Evolutionary conservation across 1,140 invertebrate genomes (phyloP).

Genomic region (Laupala kohalensis): DNA sequence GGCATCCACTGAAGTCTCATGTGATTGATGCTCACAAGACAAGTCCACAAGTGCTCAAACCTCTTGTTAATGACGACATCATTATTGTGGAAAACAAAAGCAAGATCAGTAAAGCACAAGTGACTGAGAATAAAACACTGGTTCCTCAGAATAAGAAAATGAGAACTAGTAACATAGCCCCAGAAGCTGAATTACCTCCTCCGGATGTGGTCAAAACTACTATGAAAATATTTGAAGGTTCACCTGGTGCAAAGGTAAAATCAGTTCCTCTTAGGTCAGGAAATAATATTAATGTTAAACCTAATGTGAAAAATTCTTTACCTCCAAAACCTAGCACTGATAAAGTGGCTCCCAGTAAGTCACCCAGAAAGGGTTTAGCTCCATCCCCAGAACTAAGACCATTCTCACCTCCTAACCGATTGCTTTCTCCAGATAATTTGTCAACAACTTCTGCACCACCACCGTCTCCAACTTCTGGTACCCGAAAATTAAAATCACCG

Average conservation of each 20-base stretch:
- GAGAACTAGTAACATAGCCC: constrained; percentile 32
- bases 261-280: not conserved
- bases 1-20: not conserved
- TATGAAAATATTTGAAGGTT: constrained; percentile 63
- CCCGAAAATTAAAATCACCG: not conserved
- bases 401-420: not conserved
- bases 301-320: not conserved
- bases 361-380: not conserved
- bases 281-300: not conserved
- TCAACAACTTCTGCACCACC: not conserved
- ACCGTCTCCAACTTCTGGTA: not conserved
- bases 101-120: not conserved
- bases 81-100: constrained; percentile 10
- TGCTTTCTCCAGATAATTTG: not conserved
- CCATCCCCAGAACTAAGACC: not conserved
- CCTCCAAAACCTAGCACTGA: constrained; percentile 3
- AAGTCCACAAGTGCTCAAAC: not conserved
- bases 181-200: constrained; percentile 67
- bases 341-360: not conserved
- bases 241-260: not conserved
- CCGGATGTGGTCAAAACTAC: constrained; percentile 74
- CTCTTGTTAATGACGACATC: constrained; percentile 8
- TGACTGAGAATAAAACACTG: constrained; percentile 1
- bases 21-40: constrained; percentile 4
- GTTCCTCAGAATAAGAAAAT: not conserved